Evolutionary conservation across 92 coral and sea anemone genomes (phyloP), one percentile per base, ranked within the genome.

Genomic region (Porites rus): DNA sequence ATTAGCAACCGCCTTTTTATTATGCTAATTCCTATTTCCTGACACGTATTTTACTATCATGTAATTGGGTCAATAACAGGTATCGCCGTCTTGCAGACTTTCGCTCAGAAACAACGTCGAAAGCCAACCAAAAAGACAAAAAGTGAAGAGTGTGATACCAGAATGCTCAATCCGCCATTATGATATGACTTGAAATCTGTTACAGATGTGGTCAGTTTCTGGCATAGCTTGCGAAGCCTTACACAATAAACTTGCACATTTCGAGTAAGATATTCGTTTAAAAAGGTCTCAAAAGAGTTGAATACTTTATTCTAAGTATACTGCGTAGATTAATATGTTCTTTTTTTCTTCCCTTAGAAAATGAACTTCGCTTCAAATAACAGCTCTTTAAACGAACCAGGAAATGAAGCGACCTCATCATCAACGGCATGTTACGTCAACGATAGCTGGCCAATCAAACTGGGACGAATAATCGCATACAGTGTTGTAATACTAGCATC

Each of bases 261-360:
- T 78, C 75, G 5, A 74, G 56, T 6, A 75, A 92, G 74, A 83
- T 88, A 9, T 7, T 85, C n/a, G 79, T 80, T 10, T 92, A 92
- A 46, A 76, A 8, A 65, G 28, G 70, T 65, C 10, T 10, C 7
- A 19, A n/a, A 7, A 6, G 12, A 10, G 17, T 8, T 4, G 24
- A 21, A 67, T 8, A 20, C 10, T 12, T 4, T 67, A 2, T 67
- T 10, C 25, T 19, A 67, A 18, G n/a, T 11, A n/a, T 16, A 7
- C 20, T 67, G 16, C 16, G 72, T 24, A 11, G 14, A 1, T 46
- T 21, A 78, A 65, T 7, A 5, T 58, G 13, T 1, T 6, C 22
- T 16, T 63, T 4, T n/a, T 19, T 20, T 3, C 31, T 25, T 51
- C 51, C 24, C 62, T 19, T 16, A 79, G 84, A 75, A 65, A 79